A percentile compares a stretch with the other conserved stretches of the same genome.
phyloP scores from a whole-genome alignment of 2,888 invertebrate genomes.

The Nebria brevicollis region DNA sequence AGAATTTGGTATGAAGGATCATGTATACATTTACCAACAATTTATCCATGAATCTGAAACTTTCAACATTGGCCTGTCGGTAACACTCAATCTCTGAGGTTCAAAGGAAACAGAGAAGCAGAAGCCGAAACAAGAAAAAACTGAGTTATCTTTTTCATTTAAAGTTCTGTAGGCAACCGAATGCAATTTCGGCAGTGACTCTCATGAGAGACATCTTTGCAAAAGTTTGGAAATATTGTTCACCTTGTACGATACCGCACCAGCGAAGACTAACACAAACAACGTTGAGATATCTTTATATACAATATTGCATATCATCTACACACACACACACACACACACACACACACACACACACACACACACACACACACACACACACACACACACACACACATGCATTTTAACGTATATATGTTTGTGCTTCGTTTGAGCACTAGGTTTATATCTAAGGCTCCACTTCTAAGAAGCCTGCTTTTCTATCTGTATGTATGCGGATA shows the following conservation, averaged over 20 bases:
- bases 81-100: constrained; percentile 41
- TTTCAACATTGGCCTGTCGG: constrained; percentile 41
- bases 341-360: too few relatives aligned
- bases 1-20: too few relatives aligned
- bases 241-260: constrained; percentile 15
- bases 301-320: constrained; percentile 42
- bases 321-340: too few relatives aligned
- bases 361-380: too few relatives aligned
- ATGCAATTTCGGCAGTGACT: constrained; percentile 47
- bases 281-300: constrained; percentile 27
- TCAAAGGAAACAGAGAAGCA: constrained; percentile 19
- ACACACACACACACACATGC: too few relatives aligned
- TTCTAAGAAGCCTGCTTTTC: neutral
- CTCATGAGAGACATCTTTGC: constrained; percentile 40
- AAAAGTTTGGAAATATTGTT: constrained; percentile 46
- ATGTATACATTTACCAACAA: neutral
- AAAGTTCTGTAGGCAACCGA: constrained; percentile 39
- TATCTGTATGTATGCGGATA: neutral
- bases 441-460: neutral
- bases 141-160: constrained; percentile 48
- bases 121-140: constrained; percentile 28
- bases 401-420: neutral
- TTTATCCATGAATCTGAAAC: constrained; percentile 33
- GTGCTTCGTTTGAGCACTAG: neutral
- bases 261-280: neutral